Evolutionary conservation across 2,113 vertebrate species (phyloP), one percentile per base, ranked within the genome.

Genomic region (human): DNA sequence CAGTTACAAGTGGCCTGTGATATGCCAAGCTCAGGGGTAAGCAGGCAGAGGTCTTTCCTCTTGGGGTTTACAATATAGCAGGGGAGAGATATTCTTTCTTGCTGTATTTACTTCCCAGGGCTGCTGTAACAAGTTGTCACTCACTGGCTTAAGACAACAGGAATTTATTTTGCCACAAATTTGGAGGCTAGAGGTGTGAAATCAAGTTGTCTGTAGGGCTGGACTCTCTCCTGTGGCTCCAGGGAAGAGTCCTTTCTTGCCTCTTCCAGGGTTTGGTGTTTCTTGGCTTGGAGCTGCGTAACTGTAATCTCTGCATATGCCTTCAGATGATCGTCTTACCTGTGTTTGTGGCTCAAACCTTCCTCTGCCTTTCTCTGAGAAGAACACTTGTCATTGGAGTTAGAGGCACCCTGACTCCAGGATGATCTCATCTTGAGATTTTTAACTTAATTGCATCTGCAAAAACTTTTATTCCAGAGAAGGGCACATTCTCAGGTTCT

Each of bases 401-500:
- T 75, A 52, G 4, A 8, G 16, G 1, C 45, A 73, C 12, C 14
- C 35, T 61, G 55, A 48, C 73, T 94, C 14, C 30, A 90, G 35
- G 18, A 78, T 90, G 38, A 52, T 12, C 20, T 68, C 16, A 89
- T 72, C 27, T 79, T 3, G 12, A 61, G 6, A 73, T 80, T 38
- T n/a, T 89, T 85, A 87, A 93, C 13, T 57, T 72, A 57, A 73
- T 57, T 68, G 57, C n/a, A 40, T 75, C 20, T 73, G 30, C 40
- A 96, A 96, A 89, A 17, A 57, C 25, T 43, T 57, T 61, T 59
- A 20, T 40, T 92, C 48, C 75, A 96, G 61, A 79, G 75, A 72
- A 75, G 25, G 7, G 68, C 48, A 27, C 18, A 50, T 7, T 88
- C 43, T 66, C 23, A 95, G 43, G 32, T 84, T 59, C 78, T 76